Conservation (phyloP, 2,797 vertebrate species). For the Odontamblyopus rebecca region DNA sequence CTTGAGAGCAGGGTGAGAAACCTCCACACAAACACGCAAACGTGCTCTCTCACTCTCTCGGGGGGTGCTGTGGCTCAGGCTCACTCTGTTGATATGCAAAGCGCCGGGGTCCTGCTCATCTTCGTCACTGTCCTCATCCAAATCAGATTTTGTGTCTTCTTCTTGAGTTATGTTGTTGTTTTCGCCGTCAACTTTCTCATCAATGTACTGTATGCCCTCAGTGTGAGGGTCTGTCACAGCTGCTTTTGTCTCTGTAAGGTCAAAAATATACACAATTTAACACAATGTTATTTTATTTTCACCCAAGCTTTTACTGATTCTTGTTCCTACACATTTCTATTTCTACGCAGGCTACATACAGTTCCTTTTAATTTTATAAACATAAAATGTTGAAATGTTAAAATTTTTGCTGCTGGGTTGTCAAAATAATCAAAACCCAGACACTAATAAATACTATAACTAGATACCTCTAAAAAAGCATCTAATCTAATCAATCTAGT, state of each 20-base stretch:
- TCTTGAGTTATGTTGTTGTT: slow-evolving; percentile 44
- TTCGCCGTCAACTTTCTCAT: slow-evolving; percentile 53
- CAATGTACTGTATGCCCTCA: slow-evolving; percentile 62
- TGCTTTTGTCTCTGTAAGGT: slow-evolving; percentile 51
- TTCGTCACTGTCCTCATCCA: slow-evolving; percentile 42
- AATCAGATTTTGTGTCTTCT: slow-evolving; percentile 33
- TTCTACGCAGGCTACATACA: no score
- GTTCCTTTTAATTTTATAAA: no score
- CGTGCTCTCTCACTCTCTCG: slow-evolving; percentile 34
- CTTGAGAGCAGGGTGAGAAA: slow-evolving; percentile 73
- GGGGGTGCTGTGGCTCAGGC: slow-evolving; percentile 32
- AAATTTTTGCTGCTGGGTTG: no score
- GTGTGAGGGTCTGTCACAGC: slow-evolving; percentile 52
- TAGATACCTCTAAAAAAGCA: no score
- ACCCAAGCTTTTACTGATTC: no score
- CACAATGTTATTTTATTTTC: not conserved
- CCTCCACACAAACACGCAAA: slow-evolving; percentile 75
- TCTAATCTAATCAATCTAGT: no score
- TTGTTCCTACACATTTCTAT: no score
- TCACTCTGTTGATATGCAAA: slow-evolving; percentile 71
- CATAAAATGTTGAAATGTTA: no score
- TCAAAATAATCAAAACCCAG: no score
- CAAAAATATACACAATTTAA: not conserved
- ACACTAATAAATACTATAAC: no score
- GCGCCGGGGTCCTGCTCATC: slow-evolving; percentile 33